Conservation (phyloP, 2,888 invertebrate species). For the Margaritifera margaritifera region DNA sequence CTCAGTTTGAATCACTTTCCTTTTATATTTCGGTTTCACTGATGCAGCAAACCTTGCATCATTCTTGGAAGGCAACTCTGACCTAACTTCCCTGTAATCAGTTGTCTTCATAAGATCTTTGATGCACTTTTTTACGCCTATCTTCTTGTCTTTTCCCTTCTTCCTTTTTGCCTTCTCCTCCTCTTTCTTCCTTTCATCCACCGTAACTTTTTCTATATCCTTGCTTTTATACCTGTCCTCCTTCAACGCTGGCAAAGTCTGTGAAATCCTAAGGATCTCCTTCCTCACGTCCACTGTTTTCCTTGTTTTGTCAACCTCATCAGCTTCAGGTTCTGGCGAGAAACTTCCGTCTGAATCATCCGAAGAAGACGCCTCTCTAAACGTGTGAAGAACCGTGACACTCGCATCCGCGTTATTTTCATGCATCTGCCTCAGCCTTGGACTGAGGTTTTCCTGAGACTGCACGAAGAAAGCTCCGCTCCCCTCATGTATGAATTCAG, state of each 20-base stretch:
- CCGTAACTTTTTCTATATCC: slow-evolving; percentile 6
- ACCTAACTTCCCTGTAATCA: background rate
- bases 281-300: slow-evolving; percentile 15
- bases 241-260: slow-evolving; percentile 18
- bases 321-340: background rate
- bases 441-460: slow-evolving; percentile 1
- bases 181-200: slow-evolving; percentile 2
- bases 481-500: too few species aligned
- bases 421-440: background rate
- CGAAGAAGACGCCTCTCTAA: slow-evolving; percentile 12
- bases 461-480: too few species aligned
- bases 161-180: slow-evolving; percentile 8
- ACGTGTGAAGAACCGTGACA: slow-evolving; percentile 14
- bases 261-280: slow-evolving; percentile 29
- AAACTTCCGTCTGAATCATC: slow-evolving; percentile 12
- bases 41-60: slow-evolving; percentile 16
- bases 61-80: slow-evolving; percentile 3
- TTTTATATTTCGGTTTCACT: slow-evolving; percentile 74
- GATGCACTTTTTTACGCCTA: slow-evolving; percentile 19
- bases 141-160: slow-evolving; percentile 15
- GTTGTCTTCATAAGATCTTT: slow-evolving; percentile 39
- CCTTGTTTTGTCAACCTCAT: background rate
- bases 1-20: slow-evolving; percentile 72
- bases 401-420: background rate
- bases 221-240: slow-evolving; percentile 12